Conservation (phyloP, 64 coral and sea anemone species). For the Montipora capricornis region DNA sequence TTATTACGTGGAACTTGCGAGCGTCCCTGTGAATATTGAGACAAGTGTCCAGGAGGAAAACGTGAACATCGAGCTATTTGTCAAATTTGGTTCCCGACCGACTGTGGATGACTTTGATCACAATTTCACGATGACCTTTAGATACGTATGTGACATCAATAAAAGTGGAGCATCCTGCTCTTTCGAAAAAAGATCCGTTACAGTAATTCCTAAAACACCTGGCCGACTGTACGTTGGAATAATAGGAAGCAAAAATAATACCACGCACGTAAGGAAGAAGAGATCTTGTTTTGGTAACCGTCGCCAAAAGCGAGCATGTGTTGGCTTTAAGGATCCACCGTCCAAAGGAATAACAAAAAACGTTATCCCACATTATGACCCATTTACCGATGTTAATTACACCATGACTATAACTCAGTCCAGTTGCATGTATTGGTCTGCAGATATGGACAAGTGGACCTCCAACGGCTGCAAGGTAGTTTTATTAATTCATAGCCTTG, state of each 20-base stretch:
- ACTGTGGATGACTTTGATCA: conserved; percentile 33
- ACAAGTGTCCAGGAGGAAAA: conserved; percentile 8
- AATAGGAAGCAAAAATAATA: neutral
- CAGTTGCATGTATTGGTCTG: conserved; percentile 48
- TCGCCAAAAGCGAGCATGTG: conserved; percentile 1
- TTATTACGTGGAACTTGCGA: neutral
- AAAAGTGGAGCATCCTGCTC: neutral
- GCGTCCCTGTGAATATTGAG: neutral
- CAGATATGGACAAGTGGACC: conserved; percentile 20
- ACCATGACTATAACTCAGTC: conserved; percentile 20
- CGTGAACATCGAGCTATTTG: neutral
- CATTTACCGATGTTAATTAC: conserved; percentile 16
- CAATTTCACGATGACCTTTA: neutral
- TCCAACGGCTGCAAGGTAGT: conserved; percentile 50
- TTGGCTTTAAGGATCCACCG: conserved; percentile 21
- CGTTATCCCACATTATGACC: neutral
- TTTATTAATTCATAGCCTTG: neutral
- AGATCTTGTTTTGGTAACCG: conserved; percentile 20
- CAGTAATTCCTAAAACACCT: conserved; percentile 3
- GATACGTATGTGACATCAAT: neutral
- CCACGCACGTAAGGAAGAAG: conserved; percentile 1
- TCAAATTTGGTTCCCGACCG: conserved; percentile 46
- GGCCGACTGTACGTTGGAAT: conserved; percentile 69
- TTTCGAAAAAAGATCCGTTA: neutral
- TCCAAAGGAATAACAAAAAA: neutral